A percentile compares a stretch with the other conserved stretches of the same genome.
phyloP scores from a whole-genome alignment of 2,888 invertebrate genomes.

The Myopa tessellatipennis region DNA sequence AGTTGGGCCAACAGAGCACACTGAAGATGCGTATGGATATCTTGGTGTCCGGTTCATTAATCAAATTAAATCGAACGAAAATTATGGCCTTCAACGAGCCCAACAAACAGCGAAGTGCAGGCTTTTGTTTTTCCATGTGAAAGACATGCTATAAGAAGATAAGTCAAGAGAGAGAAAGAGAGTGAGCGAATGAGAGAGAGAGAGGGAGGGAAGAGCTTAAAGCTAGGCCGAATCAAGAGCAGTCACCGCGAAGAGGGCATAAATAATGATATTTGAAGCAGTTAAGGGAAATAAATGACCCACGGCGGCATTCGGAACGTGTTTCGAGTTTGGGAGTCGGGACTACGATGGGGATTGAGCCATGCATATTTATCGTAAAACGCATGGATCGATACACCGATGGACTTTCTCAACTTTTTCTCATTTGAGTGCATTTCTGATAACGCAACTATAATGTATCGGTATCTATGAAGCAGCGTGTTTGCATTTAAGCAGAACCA shows the following conservation, averaged over 20 bases:
- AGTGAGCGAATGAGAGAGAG: neutral
- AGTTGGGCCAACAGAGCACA: neutral
- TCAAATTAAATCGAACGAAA: conserved; percentile 39
- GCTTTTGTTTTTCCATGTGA: conserved; percentile 8
- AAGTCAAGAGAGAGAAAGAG: neutral
- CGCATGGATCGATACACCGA: neutral
- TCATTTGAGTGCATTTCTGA: neutral
- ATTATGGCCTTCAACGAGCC: conserved; percentile 24
- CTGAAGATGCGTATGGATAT: conserved; percentile 29
- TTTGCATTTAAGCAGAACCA: neutral
- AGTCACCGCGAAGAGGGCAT: neutral
- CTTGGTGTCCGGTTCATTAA: conserved; percentile 34
- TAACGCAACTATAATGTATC: neutral
- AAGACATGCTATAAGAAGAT: neutral
- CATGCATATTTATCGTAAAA: neutral
- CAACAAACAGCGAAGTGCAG: conserved; percentile 9
- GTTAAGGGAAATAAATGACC: conserved; percentile 32
- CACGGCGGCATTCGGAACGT: neutral
- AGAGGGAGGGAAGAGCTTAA: neutral
- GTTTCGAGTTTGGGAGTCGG: neutral
- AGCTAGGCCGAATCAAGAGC: neutral
- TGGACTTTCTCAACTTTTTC: neutral
- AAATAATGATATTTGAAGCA: conserved; percentile 23
- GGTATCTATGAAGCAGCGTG: neutral
- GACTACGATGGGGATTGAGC: neutral